phyloP scores from a whole-genome alignment of 2,113 vertebrate genomes.

The Morphnarchus princeps region DNA sequence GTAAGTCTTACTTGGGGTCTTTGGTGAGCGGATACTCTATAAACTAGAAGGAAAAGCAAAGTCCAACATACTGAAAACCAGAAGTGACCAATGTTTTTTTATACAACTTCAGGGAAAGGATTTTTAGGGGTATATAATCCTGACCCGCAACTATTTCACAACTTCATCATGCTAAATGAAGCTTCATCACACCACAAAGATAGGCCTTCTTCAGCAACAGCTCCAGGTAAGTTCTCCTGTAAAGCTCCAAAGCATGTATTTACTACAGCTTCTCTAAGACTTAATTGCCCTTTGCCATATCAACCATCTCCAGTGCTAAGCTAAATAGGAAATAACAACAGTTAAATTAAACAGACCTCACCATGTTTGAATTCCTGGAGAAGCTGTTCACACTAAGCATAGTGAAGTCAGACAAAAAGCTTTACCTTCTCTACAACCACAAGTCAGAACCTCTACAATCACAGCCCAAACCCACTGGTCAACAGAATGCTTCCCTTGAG shows the following conservation, averaged over 20 bases:
- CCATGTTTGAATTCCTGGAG: background rate
- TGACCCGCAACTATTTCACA: slow-evolving; percentile 63
- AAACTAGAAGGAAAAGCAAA: background rate
- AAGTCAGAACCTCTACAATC: background rate
- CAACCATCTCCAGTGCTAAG: background rate
- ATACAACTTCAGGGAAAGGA: slow-evolving; percentile 61
- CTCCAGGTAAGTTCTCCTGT: background rate
- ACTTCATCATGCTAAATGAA: background rate
- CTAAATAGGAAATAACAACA: background rate
- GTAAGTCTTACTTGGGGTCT: background rate
- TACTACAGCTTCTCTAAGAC: background rate
- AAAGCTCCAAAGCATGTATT: accelerated
- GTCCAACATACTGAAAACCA: accelerated
- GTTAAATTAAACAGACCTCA: background rate
- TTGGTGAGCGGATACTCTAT: background rate
- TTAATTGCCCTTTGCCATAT: background rate
- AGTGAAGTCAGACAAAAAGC: background rate
- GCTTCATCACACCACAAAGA: background rate
- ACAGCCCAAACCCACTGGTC: background rate
- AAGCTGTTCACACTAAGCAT: background rate
- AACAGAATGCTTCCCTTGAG: background rate
- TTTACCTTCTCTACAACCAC: background rate
- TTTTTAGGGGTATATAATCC: slow-evolving; percentile 80
- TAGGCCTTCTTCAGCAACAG: background rate
- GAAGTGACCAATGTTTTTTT: background rate